Base-by-base conservation (phyloP, 1,140 invertebrate genomes). In the Ostrea denselamellosa region DNA sequence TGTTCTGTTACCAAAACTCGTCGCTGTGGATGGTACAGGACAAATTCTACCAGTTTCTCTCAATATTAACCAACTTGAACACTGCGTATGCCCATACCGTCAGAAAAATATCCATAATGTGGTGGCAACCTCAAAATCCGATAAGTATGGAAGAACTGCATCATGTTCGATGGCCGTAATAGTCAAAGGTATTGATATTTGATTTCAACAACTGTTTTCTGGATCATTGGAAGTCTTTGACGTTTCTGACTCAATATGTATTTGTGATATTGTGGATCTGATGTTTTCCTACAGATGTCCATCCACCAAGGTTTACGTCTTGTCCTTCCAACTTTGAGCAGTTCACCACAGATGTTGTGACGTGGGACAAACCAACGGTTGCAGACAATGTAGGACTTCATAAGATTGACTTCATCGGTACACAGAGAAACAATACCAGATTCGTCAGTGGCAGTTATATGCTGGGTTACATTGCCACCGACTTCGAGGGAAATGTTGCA, bases 401-500 rank as follows among this genome's bases (percentile, higher is more conserved):
- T 44, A 84, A n/a, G 7, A 53, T 84, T 8, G 83, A 84, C 2
- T 56, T 84, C 19, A 8, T 53, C 8, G 52, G 52, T 84, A n/a
- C 52, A 19, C 52, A 56, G n/a, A 8, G 8, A 25, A 84, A 84
- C 51, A 84, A 84, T n/a, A 84, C 83, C 22, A 54, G 17, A 53
- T 84, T 84, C 54, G 9, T 12, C 10, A 56, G 52, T 17, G 83
- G 83, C 19, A 84, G 51, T 12, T 84, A 25, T 10, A 25, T 84
- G 10, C 8, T 84, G 12, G 83, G 52, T 8, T 84, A 84, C 51
- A 56, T 28, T 19, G 83, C 83, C 51, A 53, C 22, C 10, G 83
- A 84, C 54, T 84, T n/a, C 28, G 83, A 84, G 12, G 83, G 83
- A 54, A 84, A 84, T 54, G 83, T 54, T 54, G 83, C 83, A 8